Base-by-base conservation (phyloP, 2,113 vertebrate genomes). In the Hymenochirus boettgeri region DNA sequence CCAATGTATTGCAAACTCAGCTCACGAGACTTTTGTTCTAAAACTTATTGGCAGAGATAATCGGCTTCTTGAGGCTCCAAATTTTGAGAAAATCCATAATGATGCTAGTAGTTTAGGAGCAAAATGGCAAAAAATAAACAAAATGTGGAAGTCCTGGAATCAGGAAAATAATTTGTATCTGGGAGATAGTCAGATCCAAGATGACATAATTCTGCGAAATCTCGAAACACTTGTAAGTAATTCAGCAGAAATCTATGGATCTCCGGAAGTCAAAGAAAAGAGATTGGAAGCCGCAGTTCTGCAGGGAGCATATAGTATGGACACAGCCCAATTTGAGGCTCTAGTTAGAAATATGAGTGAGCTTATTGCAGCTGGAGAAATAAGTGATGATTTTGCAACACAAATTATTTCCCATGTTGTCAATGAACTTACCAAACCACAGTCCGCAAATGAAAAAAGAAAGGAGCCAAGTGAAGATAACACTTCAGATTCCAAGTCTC, bases 41-140 rank as follows among this genome's bases (percentile, higher is more conserved):
- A 92, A 92, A 52, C 87, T 97, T 37, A 94, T 96, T 1, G 90
- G 92, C 0, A 79, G 80, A 0, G 85, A 90, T 72, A 86, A 89
- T 76, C 72, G 82, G 13, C 82, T 92, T 21, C 75, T 88, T 1
- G 85, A 86, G 5, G 78, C 85, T 4, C 87, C 87, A 0, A 61
- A 50, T 39, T 73, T 75, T 0, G 47, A 25, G 1, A 78, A 77
- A 24, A 82, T 81, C 1, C 80, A 71, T 46, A 77, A 77, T 0
- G 77, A 85, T 33, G 80, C 85, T 37, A 79, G 74, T 54, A 62
- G 76, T 29, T 65, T 88, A n/a, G 89, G 82, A 22, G 77, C 81
- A 53, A 83, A 86, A 0, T 85, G 85, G 89, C 83, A 86, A 63
- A 82, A 85, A 71, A 74, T 86, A 76, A 83, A 71, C 62, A 85